Base-by-base conservation (phyloP, 1,140 invertebrate genomes). In the Drosophila triauraria region DNA sequence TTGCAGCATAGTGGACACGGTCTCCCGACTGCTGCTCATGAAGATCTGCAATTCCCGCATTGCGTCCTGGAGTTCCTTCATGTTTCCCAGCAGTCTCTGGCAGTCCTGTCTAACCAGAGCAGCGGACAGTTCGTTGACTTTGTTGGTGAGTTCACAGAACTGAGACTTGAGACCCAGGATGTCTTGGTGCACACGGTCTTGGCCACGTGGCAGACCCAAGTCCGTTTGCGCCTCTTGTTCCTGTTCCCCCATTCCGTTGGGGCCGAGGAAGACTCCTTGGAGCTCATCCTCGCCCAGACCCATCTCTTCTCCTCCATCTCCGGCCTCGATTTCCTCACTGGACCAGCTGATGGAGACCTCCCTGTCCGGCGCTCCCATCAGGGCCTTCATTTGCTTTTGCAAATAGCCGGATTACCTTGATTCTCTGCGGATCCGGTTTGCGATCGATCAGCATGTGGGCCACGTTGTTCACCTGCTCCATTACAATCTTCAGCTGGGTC, bases 121-220 rank as follows among this genome's bases (percentile, higher is more conserved):
- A 2, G 84, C 82, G 6, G 87, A 56, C 48, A 92, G 40, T 3
- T 92, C 87, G 58, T 92, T 92, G 0, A 91, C 76, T 54, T 91
- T 92, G 59, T 92, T 92, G 51, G 82, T 91, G 0, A 92, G 74
- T 1, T 48, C 38, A 59, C 91, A 92, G 13, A 92, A 69, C 6
- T 92, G 84, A 0, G 84, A 53, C 30, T 92, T 92, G 0, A 92
- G 59, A 3, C 83, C 68, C 2, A 91, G 44, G 2, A 92, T 38
- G 4, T 92, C 91, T 6, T 35, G 56, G 2, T 91, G 35, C 56
- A 92, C 62, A 17, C 75, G 71, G 0, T 92, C 84, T 0, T 82
- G 75, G 0, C 74, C 79, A 86, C 0, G 85, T 54, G 30, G 77
- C 17, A 80, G 10, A 2, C 75, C 88, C n/a, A 81, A 10, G 0